phyloP scores from a whole-genome alignment of 2,888 invertebrate species.

The Leptarthrus brevirostris region DNA sequence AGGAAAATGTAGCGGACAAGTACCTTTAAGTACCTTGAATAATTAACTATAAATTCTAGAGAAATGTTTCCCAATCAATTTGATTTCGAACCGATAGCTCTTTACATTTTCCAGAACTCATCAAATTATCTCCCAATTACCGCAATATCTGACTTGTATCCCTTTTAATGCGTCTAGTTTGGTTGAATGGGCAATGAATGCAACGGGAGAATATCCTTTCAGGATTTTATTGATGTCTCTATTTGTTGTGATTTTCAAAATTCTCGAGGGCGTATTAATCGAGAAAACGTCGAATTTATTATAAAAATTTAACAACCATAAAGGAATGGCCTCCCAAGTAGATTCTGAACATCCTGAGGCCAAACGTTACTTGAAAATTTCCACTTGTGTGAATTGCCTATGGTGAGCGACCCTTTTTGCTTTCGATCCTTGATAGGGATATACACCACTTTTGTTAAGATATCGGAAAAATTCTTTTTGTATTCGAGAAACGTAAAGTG shows the following conservation, averaged over 20 bases:
- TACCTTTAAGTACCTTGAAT: conserved; percentile 6
- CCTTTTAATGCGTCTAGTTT: conserved; percentile 16
- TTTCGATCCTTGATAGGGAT: conserved; percentile 4
- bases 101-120: neutral
- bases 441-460: conserved; percentile 19
- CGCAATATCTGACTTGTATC: conserved; percentile 23
- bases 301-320: conserved; percentile 16
- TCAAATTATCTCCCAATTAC: conserved; percentile 21
- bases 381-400: conserved; percentile 13
- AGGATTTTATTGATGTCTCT: conserved; percentile 34
- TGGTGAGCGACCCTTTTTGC: neutral
- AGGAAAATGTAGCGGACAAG: conserved; percentile 24
- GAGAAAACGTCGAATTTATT: conserved; percentile 7
- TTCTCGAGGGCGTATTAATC: conserved; percentile 31
- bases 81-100: neutral
- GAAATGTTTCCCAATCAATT: conserved; percentile 27
- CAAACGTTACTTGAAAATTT: conserved; percentile 30
- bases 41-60: conserved; percentile 13
- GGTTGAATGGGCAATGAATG: neutral
- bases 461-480: conserved; percentile 16
- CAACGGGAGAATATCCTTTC: neutral
- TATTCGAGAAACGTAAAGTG: neutral
- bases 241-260: conserved; percentile 11
- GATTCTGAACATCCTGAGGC: conserved; percentile 18
- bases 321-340: conserved; percentile 20